Percentiles rank a stretch among this genome's conserved stretches.
These are phyloP conservation scores for Coenobita brevimanus DNA, from an alignment of 1,140 invertebrate species.

Conservation along the genomic window DNA sequence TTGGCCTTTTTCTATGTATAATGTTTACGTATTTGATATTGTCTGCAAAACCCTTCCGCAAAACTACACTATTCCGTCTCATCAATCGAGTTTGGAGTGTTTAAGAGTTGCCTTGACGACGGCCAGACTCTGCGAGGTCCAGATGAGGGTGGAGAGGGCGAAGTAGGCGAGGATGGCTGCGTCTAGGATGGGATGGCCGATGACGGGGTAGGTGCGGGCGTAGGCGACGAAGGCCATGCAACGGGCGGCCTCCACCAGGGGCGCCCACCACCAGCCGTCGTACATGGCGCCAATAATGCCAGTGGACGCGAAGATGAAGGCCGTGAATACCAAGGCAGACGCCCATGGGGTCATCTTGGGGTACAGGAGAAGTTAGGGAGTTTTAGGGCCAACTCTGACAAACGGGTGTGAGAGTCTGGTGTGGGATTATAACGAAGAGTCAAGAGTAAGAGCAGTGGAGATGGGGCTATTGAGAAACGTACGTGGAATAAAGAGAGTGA, in stretches of 20 bases:
- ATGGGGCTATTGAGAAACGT: too few species aligned
- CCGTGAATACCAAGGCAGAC: constrained; percentile 15
- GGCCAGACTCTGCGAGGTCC: constrained; percentile 34
- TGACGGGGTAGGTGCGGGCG: constrained; percentile 26
- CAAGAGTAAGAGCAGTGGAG: too few species aligned
- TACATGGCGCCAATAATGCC: constrained; percentile 56
- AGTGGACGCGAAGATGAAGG: constrained; percentile 31
- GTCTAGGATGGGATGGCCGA: neutral
- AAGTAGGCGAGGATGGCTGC: constrained; percentile 33
- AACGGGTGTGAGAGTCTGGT: too few species aligned
- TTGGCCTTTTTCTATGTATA: too few species aligned
- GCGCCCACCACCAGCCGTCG: constrained; percentile 62
- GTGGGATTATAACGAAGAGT: too few species aligned
- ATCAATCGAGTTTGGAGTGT: constrained; percentile 42
- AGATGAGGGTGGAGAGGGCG: constrained; percentile 41
- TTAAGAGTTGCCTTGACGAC: constrained; percentile 29
- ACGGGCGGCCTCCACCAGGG: constrained; percentile 48
- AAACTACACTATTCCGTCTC: neutral
- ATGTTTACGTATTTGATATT: too few species aligned
- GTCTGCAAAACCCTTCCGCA: too few species aligned
- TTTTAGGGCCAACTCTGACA: too few species aligned
- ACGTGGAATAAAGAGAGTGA: too few species aligned
- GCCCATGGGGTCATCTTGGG: constrained; percentile 44
- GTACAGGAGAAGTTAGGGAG: neutral
- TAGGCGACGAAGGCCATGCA: constrained; percentile 51